Conservation (phyloP, 2,797 vertebrate genomes). For the Gymnopithys bicolor region DNA sequence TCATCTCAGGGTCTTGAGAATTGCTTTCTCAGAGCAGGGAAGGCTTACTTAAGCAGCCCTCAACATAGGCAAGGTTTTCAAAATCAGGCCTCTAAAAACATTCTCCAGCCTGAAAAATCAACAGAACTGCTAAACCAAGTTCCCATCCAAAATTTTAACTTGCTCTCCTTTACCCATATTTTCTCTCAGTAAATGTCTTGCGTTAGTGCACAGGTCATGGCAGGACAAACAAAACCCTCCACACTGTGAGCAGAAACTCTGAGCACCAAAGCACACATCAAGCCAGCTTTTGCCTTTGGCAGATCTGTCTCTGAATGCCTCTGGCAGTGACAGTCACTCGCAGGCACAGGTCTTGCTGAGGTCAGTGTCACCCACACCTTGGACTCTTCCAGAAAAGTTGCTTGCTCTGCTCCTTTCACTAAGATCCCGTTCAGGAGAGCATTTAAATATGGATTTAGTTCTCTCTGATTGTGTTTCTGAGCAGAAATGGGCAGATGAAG, state of each 20-base stretch:
- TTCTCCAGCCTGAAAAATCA: not conserved
- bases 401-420: not conserved
- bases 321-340: not conserved
- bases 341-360: accelerated
- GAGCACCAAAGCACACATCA: not conserved
- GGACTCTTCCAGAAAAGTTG: not conserved
- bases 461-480: not conserved
- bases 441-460: not conserved
- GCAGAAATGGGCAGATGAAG: not conserved
- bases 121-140: not conserved
- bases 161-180: not conserved
- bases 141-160: not conserved
- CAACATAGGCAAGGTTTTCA: not conserved
- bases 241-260: not conserved
- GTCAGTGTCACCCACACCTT: not conserved
- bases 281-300: not conserved
- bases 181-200: not conserved
- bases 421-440: not conserved
- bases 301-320: not conserved
- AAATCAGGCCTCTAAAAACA: not conserved
- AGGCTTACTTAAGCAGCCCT: not conserved
- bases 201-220: accelerated
- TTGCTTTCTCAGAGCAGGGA: not conserved
- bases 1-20: not conserved
- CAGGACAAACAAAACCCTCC: not conserved